Evolutionary conservation across 2,797 vertebrate genomes (phyloP), one percentile per base, ranked within the genome.

Genomic region (Margarornis squamiger): DNA sequence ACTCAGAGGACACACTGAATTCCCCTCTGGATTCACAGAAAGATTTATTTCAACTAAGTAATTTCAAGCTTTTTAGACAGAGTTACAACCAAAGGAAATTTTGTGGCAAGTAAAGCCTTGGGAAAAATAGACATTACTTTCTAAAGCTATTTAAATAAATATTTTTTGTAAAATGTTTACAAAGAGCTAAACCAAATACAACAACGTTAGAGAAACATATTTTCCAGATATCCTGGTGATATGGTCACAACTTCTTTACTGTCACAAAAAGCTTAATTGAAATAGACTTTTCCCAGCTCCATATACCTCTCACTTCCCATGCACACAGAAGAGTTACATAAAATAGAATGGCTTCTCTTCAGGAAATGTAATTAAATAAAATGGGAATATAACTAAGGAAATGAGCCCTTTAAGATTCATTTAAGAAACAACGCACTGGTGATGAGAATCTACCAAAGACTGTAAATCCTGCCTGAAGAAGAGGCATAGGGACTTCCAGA

Each of bases 281-380:
- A n/a, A 65, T 22, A 84, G 66, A 68, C 49, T 84, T 85, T 61
- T 73, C 82, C 32, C 72, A 88, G 68, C 57, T 85, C 63, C 30
- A 36, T 57, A 63, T 71, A 63, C 67, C 65, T 80, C 75, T 91
- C 41, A 10, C 72, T 91, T 90, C 48, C 54, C 68, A 83, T 86
- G 59, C 49, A 57, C 80, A 52, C 72, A 80, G 52, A 68, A 83
- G 23, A 8, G 63, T 80, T 86, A 77, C 89, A 93, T 94, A 96
- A 96, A 95, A 74, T 13, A 76, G 62, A 96, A 96, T 32, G 45
- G 41, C 61, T 91, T 94, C 85, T 96, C 84, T 92, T 96, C 91
- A 88, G 93, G 87, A 94, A 94, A 30, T 46, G 85, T 94, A 96
- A 95, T 96, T 96, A 96, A 92, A 93, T 91, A 96, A 93, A 95